Base-by-base conservation (phyloP, 2,113 vertebrate genomes). In the Origma solitaria region DNA sequence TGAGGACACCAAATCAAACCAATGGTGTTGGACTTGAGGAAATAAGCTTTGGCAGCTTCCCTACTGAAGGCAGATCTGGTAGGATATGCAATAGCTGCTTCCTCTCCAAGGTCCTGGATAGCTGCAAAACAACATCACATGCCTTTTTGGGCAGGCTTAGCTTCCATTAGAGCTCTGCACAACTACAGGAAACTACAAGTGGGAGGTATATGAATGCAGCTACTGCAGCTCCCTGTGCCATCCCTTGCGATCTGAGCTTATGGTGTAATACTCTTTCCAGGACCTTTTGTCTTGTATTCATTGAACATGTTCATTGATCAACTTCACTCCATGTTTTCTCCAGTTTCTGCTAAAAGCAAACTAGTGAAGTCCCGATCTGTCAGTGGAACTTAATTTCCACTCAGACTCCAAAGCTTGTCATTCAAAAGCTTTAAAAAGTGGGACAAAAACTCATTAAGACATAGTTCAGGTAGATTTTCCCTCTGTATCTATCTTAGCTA, bases 51-150 rank as follows among this genome's bases (percentile, higher is more conserved):
- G 84, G 90, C 83, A 82, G 65, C 75, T 79, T 94, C 73, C 35
- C 78, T 87, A 0, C 22, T 31, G 31, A 75, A 79, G 37, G 27
- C 33, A 37, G 45, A 45, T 6, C 5, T 83, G 58, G 37, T 86
- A 73, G 61, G 61, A 42, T 71, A 38, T 78, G 64, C 50, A 78
- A 69, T 66, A 75, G 56, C 65, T 71, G 57, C 73, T 95, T 92
- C 90, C 78, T 85, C 73, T 89, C 69, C 84, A 71, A 58, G 49
- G 51, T 68, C 81, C 69, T 75, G n/a, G 70, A 33, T 65, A 70
- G 68, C 72, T 94, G 82, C 78, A 91, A 76, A 94, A 93, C 45
- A 94, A 44, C 68, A 86, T 94, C 83, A 78, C 53, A 16, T 86
- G 83, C 42, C 42, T 83, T 65, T 84, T 72, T 69, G 91, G 71